These are phyloP conservation scores for Esox masquinongy DNA, from an alignment of 2,797 vertebrate species.

Conservation along the genomic window DNA sequence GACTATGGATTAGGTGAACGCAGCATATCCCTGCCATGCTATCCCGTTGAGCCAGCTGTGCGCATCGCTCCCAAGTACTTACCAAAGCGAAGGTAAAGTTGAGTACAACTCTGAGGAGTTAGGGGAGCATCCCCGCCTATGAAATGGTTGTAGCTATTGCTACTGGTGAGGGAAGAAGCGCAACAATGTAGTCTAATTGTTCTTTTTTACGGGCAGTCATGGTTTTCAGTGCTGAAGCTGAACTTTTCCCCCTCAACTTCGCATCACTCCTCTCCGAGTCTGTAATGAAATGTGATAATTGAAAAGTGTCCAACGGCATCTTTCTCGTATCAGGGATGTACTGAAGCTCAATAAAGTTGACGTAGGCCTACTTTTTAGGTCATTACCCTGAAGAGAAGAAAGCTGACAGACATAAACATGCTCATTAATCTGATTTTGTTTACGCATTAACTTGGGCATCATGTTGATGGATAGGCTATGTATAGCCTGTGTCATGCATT, in stretches of 20 bases:
- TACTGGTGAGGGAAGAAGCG: neutral
- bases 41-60: slow-evolving; percentile 26
- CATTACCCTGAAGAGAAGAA: neutral
- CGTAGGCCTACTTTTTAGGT: too few species aligned
- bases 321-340: neutral
- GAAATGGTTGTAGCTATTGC: neutral
- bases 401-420: neutral
- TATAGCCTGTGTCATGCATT: neutral
- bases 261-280: neutral
- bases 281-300: neutral
- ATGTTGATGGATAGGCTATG: neutral
- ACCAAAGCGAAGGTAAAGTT: slow-evolving; percentile 71
- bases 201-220: neutral
- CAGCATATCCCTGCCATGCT: slow-evolving; percentile 47
- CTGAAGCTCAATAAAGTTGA: neutral
- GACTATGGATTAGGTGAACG: slow-evolving; percentile 32
- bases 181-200: neutral
- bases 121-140: neutral
- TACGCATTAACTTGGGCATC: neutral
- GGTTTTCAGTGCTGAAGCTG: neutral
- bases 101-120: slow-evolving; percentile 48
- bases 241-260: neutral
- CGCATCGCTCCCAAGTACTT: slow-evolving; percentile 50
- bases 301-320: neutral
- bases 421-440: neutral